Evolutionary conservation across 1,140 invertebrate species (phyloP), one percentile per base, ranked within the genome.

Genomic region (Tetragnatha versicolor): DNA sequence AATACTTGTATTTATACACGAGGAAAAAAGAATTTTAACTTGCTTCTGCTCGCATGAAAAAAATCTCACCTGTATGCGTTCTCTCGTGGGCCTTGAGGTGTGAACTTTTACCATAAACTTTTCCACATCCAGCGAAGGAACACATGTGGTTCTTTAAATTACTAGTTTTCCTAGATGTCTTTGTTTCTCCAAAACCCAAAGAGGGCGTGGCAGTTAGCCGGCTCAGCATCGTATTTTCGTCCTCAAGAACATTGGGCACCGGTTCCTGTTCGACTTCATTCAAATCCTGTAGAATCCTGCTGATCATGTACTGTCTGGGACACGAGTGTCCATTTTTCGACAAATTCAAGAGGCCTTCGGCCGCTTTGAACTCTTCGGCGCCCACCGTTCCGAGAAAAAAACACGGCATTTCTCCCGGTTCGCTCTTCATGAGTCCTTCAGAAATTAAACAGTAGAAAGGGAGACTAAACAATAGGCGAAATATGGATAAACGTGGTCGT

Each of bases 41-140:
- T n/a, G n/a, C n/a, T n/a, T n/a, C n/a, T n/a, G n/a, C n/a, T n/a
- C 29, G 42, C 31, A 63, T 33, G 14, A 14, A 6, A 42, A 3
- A 55, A 75, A 76, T 25, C 49, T 53, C 55, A 84, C 89, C 89
- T 87, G 90, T 90, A 84, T 90, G 90, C 35, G 89, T 90, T 68
- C 91, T 85, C 4, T 93, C 86, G 85, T 93, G 92, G 3, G 92
- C 92, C 83, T 93, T 92, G 9, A 93, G 86, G 85, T 93, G 92
- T 3, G 91, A 93, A 61, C 91, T 92, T 85, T 93, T 93, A 20
- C 91, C 91, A 85, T 93, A 93, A 51, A 91, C 90, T 85, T 93
- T 93, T 68, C 89, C 88, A 85, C 92, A 93, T 10, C 90, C 91
- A 6, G 88, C 86, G 82, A 91, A 91, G 80, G 89, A 88, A 85